Evolutionary conservation across 2,113 vertebrate species (phyloP), one percentile per base, ranked within the genome.

Genomic region (Leucopsar rothschildi): DNA sequence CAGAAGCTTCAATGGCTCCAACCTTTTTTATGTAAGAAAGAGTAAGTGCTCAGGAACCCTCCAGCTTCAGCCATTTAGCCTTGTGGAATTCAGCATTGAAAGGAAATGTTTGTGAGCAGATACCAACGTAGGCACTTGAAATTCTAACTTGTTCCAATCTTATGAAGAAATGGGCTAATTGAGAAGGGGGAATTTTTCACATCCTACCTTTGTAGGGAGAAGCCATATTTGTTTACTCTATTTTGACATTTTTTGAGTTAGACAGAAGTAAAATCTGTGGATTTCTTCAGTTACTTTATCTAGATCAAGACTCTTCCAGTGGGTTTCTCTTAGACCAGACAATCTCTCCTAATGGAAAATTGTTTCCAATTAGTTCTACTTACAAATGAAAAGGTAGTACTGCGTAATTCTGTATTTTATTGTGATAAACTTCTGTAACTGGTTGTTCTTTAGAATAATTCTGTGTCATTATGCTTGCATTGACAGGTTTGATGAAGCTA

Each of bases 401-500:
- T 78, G 17, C 91, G 23, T 55, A 81, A 37, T 77, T 82, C 29
- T n/a, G 22, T 87, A 53, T 82, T 87, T 61, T 89, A 49, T 76
- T 69, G 27, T 83, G 24, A 90, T 65, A 7, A 50, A 24, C 27
- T 83, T 47, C 7, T 69, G 37, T 45, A 72, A 37, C 25, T 80
- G 35, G 10, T 53, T 94, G 6, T 78, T 79, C 45, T 66, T 88
- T 55, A 72, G 18, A 87, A 40, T 92, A 86, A 91, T 75, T 79
- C 33, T 65, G 29, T 84, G 13, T 82, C 4, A 3, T 90, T 91
- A 31, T 91, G 17, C 33, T 94, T 96, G 44, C n/a, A 28, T 84
- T 87, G 76, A 68, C 95, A 99, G 99, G 96, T 98, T 98, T 97
- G 93, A 97, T 50, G 99, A 99, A 98, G 99, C 99, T 92, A 99